Evolutionary conservation across 2,797 vertebrate species (phyloP).

Genomic region (Steatocranus sp.): DNA sequence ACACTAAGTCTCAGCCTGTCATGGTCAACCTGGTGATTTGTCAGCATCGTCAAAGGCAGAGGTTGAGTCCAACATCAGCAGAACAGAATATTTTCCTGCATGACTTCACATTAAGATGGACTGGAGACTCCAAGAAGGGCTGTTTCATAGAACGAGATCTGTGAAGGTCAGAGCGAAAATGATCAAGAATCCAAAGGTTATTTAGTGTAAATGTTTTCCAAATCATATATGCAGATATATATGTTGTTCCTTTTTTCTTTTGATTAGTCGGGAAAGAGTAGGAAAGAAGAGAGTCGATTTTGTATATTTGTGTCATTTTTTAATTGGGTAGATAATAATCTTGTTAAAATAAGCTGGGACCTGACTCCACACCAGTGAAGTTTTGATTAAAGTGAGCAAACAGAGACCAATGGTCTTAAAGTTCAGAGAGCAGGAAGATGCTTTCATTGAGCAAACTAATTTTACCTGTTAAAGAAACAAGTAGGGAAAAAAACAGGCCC

Average conservation of each 20-base stretch:
- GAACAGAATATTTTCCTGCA: neutral
- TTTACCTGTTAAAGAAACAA: neutral
- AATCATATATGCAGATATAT: neutral
- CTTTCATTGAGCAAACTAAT: neutral
- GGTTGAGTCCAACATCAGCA: neutral
- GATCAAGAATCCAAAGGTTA: neutral
- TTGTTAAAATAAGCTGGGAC: neutral
- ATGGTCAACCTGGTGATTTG: neutral
- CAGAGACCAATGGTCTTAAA: neutral
- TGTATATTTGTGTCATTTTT: neutral
- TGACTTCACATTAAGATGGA: neutral
- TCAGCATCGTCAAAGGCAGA: neutral
- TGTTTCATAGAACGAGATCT: neutral
- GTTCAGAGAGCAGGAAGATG: neutral
- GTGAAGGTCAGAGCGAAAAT: neutral
- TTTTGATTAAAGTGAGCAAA: neutral
- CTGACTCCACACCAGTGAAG: neutral
- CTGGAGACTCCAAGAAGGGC: neutral
- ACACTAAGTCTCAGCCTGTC: neutral
- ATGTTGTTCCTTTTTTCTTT: neutral
- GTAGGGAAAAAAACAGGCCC: neutral
- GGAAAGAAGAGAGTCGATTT: neutral
- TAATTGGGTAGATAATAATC: neutral
- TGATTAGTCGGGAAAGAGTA: fast-evolving
- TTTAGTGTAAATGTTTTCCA: neutral